Base-by-base conservation (phyloP, 2,888 invertebrate species). In the Phortica magna region DNA sequence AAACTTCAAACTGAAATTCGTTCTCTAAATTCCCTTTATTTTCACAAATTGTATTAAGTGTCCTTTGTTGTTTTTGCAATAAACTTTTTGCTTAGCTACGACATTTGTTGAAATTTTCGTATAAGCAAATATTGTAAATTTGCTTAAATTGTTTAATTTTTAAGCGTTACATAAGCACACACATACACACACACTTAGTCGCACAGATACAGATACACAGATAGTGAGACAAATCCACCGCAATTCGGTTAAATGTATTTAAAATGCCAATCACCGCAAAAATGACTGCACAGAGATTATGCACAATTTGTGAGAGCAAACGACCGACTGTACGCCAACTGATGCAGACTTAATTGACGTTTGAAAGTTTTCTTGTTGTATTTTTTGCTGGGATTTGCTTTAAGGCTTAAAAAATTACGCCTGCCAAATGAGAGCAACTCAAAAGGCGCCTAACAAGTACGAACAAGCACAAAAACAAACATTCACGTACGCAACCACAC, bases 71-170 rank as follows among this genome's bases (percentile, higher is more conserved):
- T 31, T 31, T 31, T 31, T 31, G 31, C 1, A 31, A 31, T 31
- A 31, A 31, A 4, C 31, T 31, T 31, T 31, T 31, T 31, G 31
- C 31, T 31, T 31, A 31, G 31, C 31, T 31, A 31, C 31, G 31
- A 31, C 31, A 31, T 31, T 31, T 31, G 31, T 31, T 31, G 31
- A 31, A 48, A 14, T 48, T 48, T 9, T 48, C 48, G 48, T 31
- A 31, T 31, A 31, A 48, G 48, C 14, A 61, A 61, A 17, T 61
- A 61, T 10, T 61, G 61, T 9, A 61, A 61, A 61, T 22, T 17
- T 61, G 61, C 22, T 61, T 17, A 61, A 61, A 61, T 61, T 61
- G 61, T 61, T 61, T 22, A 61, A 61, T 61, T 61, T 61, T 61
- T n/a, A 61, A 55, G 17, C 14, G 55, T 14, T 17, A 55, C 14